Base-by-base conservation (phyloP, 1,140 invertebrate genomes). In the Semibalanus balanoides region DNA sequence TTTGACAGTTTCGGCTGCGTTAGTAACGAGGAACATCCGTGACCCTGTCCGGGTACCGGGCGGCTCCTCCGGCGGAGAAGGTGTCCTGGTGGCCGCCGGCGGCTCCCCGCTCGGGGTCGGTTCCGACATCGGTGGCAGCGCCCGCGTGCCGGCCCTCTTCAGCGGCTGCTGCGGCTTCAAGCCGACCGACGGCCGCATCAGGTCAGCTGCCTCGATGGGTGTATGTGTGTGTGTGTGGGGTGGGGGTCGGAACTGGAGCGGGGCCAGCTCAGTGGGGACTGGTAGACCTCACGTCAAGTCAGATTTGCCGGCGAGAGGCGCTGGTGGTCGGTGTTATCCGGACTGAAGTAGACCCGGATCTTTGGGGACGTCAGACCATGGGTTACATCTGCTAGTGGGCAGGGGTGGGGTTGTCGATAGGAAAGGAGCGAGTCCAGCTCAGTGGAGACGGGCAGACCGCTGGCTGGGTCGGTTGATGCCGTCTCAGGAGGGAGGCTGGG, bases 141-240 rank as follows among this genome's bases (percentile, higher is more conserved):
- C 92, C 29, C 85, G 95, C 73, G 86, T 96, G 78, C 94, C 94
- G 0, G 90, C 93, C 11, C 89, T 91, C 86, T 95, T 93, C 81
- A 92, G 89, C 81, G 94, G 94, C 27, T 87, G 96, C 73, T 95
- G 91, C 83, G 93, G 93, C 27, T 90, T 96, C 80, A 93, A 92
- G 82, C 90, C 91, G 0, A 87, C 89, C 0, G 31, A 64, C 30
- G 79, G 78, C 28, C 74, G 82, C 27, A 29, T 83, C 19, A 76
- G 76, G 69, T 70, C 25, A 25, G 69, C 69, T 28, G 69, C 3
- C 69, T 25, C 25, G 5, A 22, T 70, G 25, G 69, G 7, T 22
- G 25, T 22, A 7, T 28, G 3, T 11, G 28, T n/a, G 25, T 70
- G 25, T 7, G 25, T 5, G 28, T 27, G 69, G 25, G 25, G 28